A percentile compares a stretch with the other conserved stretches of the same genome.
Evolutionary conservation across 2,888 invertebrate genomes (phyloP).

Genomic region (Lasioglossum lativentre): DNA sequence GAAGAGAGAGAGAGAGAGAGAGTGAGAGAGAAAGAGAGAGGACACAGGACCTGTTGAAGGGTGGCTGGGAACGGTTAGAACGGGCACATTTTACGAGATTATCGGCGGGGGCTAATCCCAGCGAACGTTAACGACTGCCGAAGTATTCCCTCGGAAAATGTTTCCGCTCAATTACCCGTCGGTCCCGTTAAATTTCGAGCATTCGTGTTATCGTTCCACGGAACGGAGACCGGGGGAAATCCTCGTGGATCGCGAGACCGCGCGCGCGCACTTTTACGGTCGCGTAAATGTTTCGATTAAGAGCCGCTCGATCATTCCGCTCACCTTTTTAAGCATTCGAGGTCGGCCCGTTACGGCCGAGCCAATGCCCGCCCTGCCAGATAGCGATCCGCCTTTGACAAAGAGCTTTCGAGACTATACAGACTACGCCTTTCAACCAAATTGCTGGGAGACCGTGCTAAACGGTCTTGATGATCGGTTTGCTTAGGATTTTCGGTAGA

Average conservation of each 20-base stretch:
- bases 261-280: background rate
- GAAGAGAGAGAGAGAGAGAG: background rate
- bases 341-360: background rate
- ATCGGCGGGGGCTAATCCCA: conserved; percentile 64
- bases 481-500: background rate
- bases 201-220: background rate
- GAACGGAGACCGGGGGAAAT: background rate
- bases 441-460: background rate
- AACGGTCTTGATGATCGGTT: background rate
- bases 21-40: background rate
- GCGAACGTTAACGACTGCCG: conserved; percentile 51
- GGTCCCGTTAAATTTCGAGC: conserved; percentile 29
- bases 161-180: conserved; percentile 49
- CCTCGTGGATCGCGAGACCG: background rate
- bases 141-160: conserved; percentile 50
- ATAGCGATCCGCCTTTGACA: background rate
- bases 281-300: conserved; percentile 12
- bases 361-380: background rate
- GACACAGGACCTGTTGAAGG: conserved; percentile 67
- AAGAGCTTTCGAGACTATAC: background rate
- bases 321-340: background rate
- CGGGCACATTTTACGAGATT: conserved; percentile 66
- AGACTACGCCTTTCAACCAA: background rate
- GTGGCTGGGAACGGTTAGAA: conserved; percentile 53
- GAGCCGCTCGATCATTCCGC: conserved; percentile 3